Evolutionary conservation across 2,797 vertebrate species (phyloP).

Genomic region (Tragelaphus oryx): DNA sequence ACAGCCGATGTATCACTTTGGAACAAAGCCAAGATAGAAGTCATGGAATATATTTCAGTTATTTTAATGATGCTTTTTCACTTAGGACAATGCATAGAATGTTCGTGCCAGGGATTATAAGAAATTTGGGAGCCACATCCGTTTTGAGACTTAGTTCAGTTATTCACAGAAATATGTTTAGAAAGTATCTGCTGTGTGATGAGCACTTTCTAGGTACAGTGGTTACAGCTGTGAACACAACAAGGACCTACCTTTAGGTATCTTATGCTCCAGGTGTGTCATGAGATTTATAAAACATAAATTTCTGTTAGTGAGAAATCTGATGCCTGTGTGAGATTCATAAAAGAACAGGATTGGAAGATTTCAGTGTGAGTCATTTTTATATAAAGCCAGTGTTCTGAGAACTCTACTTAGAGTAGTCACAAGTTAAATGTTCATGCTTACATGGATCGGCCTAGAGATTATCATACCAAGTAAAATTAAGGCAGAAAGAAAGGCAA

Average conservation of each 20-base stretch:
- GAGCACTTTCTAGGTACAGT: neutral
- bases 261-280: neutral
- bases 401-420: neutral
- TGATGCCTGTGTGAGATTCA: neutral
- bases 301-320: neutral
- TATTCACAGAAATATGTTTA: neutral
- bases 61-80: neutral
- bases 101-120: neutral
- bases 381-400: neutral
- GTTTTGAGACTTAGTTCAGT: neutral
- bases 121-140: neutral
- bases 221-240: neutral
- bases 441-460: neutral
- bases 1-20: neutral
- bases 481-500: neutral
- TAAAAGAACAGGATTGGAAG: neutral
- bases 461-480: neutral
- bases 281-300: neutral
- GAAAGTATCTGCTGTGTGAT: accelerated
- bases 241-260: neutral
- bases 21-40: neutral
- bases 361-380: neutral
- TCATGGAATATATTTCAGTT: neutral
- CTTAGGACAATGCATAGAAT: neutral
- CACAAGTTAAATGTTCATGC: neutral